These are phyloP conservation scores for Spodoptera litura DNA, from an alignment of 1,140 invertebrate genomes.

Conservation along the genomic window DNA sequence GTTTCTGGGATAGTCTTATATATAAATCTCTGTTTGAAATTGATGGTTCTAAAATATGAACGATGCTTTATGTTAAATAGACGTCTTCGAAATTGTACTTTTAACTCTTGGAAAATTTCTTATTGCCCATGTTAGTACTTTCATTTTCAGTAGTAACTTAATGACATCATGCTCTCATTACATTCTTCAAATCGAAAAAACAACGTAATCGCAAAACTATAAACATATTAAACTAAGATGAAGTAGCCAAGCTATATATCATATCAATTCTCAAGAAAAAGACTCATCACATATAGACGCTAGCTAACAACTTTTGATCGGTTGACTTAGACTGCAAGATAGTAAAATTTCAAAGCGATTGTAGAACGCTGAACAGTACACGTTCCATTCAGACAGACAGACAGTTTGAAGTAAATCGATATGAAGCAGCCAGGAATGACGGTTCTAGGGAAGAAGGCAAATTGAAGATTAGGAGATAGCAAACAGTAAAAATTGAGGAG, in stretches of 20 bases:
- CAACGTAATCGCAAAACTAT: background rate
- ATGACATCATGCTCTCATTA: too few relatives aligned
- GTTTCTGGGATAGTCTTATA: background rate
- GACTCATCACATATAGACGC: background rate
- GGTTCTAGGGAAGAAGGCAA: background rate
- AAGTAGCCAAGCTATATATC: background rate
- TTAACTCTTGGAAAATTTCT: too few relatives aligned
- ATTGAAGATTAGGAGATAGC: background rate
- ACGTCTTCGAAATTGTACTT: too few relatives aligned
- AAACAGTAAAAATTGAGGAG: too few relatives aligned
- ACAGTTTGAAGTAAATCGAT: constrained; percentile 11
- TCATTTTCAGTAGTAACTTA: too few relatives aligned
- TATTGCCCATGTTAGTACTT: too few relatives aligned
- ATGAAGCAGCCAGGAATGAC: constrained; percentile 6
- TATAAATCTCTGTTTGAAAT: too few relatives aligned
- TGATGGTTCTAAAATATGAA: too few relatives aligned
- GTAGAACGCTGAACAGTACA: constrained; percentile 1
- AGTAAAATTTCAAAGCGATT: constrained; percentile 42
- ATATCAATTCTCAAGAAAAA: background rate
- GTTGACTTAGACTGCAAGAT: background rate
- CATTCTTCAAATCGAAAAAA: too few relatives aligned
- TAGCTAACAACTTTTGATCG: background rate
- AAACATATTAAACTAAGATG: background rate
- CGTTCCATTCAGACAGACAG: background rate
- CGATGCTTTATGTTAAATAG: too few relatives aligned